Evolutionary conservation across 2,113 vertebrate genomes (phyloP).

Genomic region (Neogobius melanostomus): DNA sequence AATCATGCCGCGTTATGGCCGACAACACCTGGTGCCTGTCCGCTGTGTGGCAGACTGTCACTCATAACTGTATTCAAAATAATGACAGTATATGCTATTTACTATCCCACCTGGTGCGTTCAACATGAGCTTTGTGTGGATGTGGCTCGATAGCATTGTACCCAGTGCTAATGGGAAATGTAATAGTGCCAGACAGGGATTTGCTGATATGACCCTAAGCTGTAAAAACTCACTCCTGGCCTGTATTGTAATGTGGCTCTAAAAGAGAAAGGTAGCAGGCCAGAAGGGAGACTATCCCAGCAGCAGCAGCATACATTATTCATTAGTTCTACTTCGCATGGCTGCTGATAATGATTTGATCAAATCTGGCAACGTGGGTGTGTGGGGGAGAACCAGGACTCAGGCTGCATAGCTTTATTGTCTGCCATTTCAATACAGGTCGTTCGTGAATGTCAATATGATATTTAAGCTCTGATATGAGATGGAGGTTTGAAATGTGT

Average conservation of each 20-base stretch:
- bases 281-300: conserved; percentile 46
- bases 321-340: conserved; percentile 56
- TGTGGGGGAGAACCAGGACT: conserved; percentile 14
- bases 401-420: conserved; percentile 23
- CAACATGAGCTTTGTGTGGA: conserved; percentile 11
- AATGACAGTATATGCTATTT: conserved; percentile 26
- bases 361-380: conserved; percentile 61
- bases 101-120: conserved; percentile 15
- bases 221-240: conserved; percentile 26
- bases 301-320: conserved; percentile 61
- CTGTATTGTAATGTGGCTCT: conserved; percentile 41
- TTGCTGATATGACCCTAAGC: conserved; percentile 48
- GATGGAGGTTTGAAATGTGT: conserved; percentile 30
- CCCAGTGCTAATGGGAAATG: conserved; percentile 52
- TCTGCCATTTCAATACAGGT: conserved; percentile 35
- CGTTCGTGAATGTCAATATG: conserved; percentile 52
- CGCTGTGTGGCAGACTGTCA: conserved; percentile 22
- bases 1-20: conserved; percentile 21
- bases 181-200: conserved; percentile 48
- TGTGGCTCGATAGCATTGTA: conserved; percentile 7
- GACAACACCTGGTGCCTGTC: conserved; percentile 45
- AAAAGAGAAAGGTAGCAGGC: conserved; percentile 43
- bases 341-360: conserved; percentile 69
- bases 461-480: conserved; percentile 37
- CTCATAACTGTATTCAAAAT: conserved; percentile 26